Base-by-base conservation (phyloP, 1,140 invertebrate genomes). In the Samia ricini region DNA sequence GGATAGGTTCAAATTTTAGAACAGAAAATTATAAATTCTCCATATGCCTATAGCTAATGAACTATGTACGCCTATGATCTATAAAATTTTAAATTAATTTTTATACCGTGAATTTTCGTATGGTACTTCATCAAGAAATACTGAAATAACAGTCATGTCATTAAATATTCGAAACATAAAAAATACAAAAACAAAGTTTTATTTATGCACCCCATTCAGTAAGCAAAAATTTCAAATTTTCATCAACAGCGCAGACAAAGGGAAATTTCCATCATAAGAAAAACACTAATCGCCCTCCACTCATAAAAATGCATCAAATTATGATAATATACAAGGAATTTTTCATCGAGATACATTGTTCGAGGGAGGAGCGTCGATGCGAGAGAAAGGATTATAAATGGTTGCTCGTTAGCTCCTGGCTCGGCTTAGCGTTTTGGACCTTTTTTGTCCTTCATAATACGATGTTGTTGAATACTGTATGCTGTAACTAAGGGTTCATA, bases 321-420 rank as follows among this genome's bases (percentile, higher is more conserved):
- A 55, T 23, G 15, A 12, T 55, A n/a, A 55, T 23, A 49, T 10
- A 21, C 21, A 26, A n/a, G 54, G 18, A 10, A 29, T 36, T 29
- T 33, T 56, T 56, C 22, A 56, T 29, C 24, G 19, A 24, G 55
- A 33, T 33, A 29, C 55, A 33, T 56, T 56, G n/a, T 56, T n/a
- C 23, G 12, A 52, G 22, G 48, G 26, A 36, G 20, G 33, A 66
- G 36, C 33, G 56, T 18, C 56, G 52, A 55, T 55, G 22, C 15
- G 10, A 24, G 8, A 65, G 58, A 61, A 33, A 52, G 48, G 18
- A 36, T 51, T 58, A 66, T 55, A 66, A 70, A 70, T 66, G 61
- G 51, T 49, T 48, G 29, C 50, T 70, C 68, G 64, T 70, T 66
- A 66, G 61, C 59, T 60, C 29, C 33, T 60, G 49, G 49, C 61